Evolutionary conservation across 2,113 vertebrate genomes (phyloP).

Genomic region (Scortum barcoo): DNA sequence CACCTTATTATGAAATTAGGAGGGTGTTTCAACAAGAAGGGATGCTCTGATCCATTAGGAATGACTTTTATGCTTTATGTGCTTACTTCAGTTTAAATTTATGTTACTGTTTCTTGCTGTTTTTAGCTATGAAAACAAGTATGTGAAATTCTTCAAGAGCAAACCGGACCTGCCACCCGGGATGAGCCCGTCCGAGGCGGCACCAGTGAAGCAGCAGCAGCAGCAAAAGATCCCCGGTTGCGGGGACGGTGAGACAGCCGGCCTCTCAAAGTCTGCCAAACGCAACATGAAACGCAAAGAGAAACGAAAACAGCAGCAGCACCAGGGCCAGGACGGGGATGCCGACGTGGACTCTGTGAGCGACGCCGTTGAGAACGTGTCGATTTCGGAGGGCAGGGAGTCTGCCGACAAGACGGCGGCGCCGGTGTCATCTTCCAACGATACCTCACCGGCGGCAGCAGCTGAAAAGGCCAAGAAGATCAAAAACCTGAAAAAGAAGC

Average conservation of each 20-base stretch:
- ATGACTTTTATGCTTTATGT: background rate
- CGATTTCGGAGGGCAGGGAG: conserved; percentile 57
- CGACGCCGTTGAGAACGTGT: conserved; percentile 83
- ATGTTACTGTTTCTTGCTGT: conserved; percentile 46
- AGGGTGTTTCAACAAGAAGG: background rate
- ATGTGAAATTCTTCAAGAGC: conserved; percentile 96
- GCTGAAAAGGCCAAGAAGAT: conserved; percentile 89
- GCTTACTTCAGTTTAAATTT: background rate
- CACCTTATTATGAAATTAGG: background rate
- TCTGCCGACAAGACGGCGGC: conserved; percentile 38
- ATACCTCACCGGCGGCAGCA: conserved; percentile 53
- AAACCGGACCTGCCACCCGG: conserved; percentile 95
- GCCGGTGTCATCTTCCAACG: conserved; percentile 19
- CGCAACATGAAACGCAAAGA: conserved; percentile 96
- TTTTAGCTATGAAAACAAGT: conserved; percentile 96
- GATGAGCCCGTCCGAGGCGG: conserved; percentile 82
- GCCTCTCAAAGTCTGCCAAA: conserved; percentile 92
- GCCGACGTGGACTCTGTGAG: conserved; percentile 80
- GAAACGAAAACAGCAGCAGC: conserved; percentile 90
- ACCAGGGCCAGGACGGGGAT: conserved; percentile 53
- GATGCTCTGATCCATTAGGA: background rate
- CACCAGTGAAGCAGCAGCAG: conserved; percentile 66
- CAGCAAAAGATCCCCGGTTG: conserved; percentile 75
- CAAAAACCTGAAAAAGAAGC: conserved; percentile 94
- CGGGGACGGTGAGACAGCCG: conserved; percentile 65